Evolutionary conservation across 2,113 vertebrate genomes (phyloP), one percentile per base, ranked within the genome.

Genomic region (Entelurus aequoreus): DNA sequence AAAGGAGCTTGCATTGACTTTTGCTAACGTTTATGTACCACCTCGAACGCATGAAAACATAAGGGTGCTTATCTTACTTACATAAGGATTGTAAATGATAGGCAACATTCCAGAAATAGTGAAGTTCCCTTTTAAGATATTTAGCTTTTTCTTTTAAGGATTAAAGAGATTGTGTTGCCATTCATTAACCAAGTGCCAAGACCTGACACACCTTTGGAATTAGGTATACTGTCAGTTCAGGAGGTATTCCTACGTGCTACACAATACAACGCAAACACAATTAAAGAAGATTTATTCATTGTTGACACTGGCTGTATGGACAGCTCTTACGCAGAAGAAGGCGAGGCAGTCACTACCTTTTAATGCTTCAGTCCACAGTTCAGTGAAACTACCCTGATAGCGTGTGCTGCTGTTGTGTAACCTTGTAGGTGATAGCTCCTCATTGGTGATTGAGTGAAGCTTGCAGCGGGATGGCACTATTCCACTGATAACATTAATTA

Each of bases 291-390:
- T 35, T 11, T 50, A 1, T 0, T 9, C 5, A 57, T 5, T 12
- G 1, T 66, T 74, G 60, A 62, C 63, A 61, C 53, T 62, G 36
- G 35, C 53, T 40, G 61, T 51, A 16, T 50, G 11, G 6, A 15
- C 12, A 35, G 21, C 19, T 9, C 28, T n/a, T 37, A 40, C 36
- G 36, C 5, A 42, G 10, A 44, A 44, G 38, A 21, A 35, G 35
- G 52, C 28, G 12, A 37, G 35, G 35, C 53, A 54, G 14, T 54
- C 13, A 5, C 35, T 35, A 54, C 6, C 13, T 14, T 54, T 37
- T 54, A 36, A 54, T 1, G 15, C 28, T 15, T 37, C 8, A 54
- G 52, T 21, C 2, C 16, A 28, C 7, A 54, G 52, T 21, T 1
- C 16, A 28, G 16, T 46, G 2, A 13, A 54, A 5, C 36, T 5